Evolutionary conservation across 1,140 invertebrate genomes (phyloP), one percentile per base, ranked within the genome.

Genomic region (Ooceraea biroi): DNA sequence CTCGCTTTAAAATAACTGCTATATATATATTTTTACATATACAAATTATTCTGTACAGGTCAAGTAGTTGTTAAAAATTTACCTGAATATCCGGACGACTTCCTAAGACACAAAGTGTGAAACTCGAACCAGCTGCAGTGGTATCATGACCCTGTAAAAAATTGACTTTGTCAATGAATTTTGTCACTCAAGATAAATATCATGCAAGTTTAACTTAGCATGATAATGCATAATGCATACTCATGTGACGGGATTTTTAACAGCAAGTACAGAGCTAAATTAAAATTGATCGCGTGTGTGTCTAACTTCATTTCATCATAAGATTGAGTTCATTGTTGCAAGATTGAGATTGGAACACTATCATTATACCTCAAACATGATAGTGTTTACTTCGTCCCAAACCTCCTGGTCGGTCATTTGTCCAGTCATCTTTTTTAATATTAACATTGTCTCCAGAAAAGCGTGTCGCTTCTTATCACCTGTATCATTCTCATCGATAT

Each of bases 361-460:
- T 57, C 17, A 14, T 60, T 3, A 46, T 91, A 98, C 97, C 95
- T 98, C 97, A 93, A 98, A 97, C 96, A 98, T 97, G 82, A 98
- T 98, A 0, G 97, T 98, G 85, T 98, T 96, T 0, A 98, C 97
- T 95, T 98, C 96, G 91, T 98, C 97, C 89, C 97, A 96, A 55
- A 99, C 98, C 92, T 98, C 98, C 63, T 96, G 95, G 72, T 98
- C 96, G 11, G 95, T 96, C 60, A 98, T 94, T 69, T 95, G 92
- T 0, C 93, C 92, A 36, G 95, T 96, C 78, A 94, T 95, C 85
- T 95, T 95, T 22, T 95, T 94, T 80, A 96, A 94, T 90, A 97
- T 96, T 0, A 99, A 94, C 95, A 99, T 95, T 52, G 98, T 95
- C 91, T 99, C 98, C 74, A 99, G 95, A 92, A 99, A 98, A 2